A percentile compares a stretch with the other conserved stretches of the same genome.
Conservation (phyloP, 2,113 vertebrate species). For the Melanerpes aurifrons region DNA sequence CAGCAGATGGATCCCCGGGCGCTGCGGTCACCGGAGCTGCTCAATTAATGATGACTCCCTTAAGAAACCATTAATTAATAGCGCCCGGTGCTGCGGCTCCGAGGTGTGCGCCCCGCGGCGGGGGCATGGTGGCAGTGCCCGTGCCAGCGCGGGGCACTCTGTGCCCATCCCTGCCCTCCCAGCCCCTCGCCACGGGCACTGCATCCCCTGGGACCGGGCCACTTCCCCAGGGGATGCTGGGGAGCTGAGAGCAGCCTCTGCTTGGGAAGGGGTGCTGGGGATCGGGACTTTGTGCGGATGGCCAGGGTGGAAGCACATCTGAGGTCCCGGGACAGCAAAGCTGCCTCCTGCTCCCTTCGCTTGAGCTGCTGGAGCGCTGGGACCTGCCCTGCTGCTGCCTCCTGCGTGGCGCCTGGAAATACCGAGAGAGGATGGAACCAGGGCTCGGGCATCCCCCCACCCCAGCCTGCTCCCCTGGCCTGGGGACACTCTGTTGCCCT, state of each 20-base stretch:
- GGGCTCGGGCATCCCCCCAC: not conserved
- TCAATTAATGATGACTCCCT: not conserved
- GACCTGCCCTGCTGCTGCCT: not conserved
- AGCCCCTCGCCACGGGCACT: not conserved
- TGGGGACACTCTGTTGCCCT: accelerated
- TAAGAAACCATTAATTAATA: not conserved
- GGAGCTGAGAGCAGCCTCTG: accelerated
- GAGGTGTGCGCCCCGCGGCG: not conserved
- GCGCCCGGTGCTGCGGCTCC: not conserved
- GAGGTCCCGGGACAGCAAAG: not conserved
- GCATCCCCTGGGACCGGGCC: accelerated
- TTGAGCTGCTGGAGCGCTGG: not conserved
- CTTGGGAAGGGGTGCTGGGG: not conserved
- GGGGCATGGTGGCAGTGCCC: not conserved
- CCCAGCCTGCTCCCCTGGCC: too few relatives aligned
- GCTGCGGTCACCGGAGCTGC: not conserved
- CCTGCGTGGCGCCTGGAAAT: not conserved
- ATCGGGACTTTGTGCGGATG: not conserved
- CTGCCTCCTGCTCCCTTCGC: not conserved
- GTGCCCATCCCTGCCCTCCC: not conserved
- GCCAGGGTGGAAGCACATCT: accelerated
- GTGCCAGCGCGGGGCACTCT: not conserved
- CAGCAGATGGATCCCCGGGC: not conserved
- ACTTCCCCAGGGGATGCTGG: accelerated
- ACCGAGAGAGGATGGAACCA: not conserved